Base-by-base conservation (phyloP, 2,888 invertebrate species). In the Leptinotarsa juncta region DNA sequence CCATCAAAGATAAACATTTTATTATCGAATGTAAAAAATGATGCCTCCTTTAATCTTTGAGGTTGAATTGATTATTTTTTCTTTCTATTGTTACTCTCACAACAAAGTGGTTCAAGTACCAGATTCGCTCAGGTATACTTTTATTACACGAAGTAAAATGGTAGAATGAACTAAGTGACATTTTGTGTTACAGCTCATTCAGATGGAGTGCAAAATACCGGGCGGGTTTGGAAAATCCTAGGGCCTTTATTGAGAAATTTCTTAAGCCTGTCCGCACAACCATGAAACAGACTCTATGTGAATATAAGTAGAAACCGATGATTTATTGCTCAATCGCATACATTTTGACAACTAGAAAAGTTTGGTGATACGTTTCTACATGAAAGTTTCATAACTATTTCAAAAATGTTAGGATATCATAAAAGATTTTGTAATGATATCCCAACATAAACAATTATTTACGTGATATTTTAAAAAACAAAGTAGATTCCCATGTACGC, bases 81-180 rank as follows among this genome's bases (percentile, higher is more conserved):
- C 62, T n/a, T 10, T 62, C 62, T 32, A 26, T 62, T 32, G 16
- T 62, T n/a, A 62, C 62, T 26, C 62, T 62, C 62, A 32, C 62
- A 62, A 62, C 42, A 32, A 62, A 62, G 62, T 62, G 62, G 62
- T n/a, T 62, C 62, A 62, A 62, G 62, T 62, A 62, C 62, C 62
- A 62, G 62, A 62, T 62, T 62, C 62, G 18, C 62, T 62, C 62
- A 62, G 62, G 62, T 62, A 62, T 62, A 62, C 62, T 42, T 62
- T 62, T 62, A 62, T 62, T 62, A 62, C 62, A 62, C 16, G 32
- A 62, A 32, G 62, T 62, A 32, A 62, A 62, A 62, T 62, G 62
- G 62, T 62, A 62, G 62, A 62, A 62, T 62, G 62, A 62, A 62
- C 62, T 62, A 62, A 62, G 62, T 62, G 62, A 62, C 62, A 62